These are phyloP conservation scores for Lepidostoma basale DNA, from an alignment of 1,140 invertebrate genomes.

Conservation along the genomic window DNA sequence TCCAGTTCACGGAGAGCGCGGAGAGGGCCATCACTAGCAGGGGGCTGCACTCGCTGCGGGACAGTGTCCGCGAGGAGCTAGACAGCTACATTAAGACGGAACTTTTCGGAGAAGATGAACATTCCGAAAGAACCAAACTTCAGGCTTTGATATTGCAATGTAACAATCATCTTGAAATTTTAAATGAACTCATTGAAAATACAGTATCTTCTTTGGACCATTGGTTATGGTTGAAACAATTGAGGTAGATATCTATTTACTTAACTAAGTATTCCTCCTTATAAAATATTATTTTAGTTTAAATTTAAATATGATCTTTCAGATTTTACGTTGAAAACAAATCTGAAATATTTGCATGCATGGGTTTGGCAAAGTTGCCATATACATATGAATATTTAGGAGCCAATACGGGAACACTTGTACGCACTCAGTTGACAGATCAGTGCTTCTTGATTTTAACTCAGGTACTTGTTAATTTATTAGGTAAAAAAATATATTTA, in stretches of 20 bases:
- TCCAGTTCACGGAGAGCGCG: conserved; percentile 81
- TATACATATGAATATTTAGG: conserved; percentile 99
- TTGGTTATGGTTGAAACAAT: conserved; percentile 95
- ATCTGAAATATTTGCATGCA: conserved; percentile 68
- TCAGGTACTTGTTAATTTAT: conserved; percentile 66
- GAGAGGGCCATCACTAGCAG: conserved; percentile 79
- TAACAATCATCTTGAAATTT: conserved; percentile 86
- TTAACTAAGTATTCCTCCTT: neutral
- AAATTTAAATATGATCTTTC: conserved; percentile 39
- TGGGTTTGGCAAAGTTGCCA: conserved; percentile 89
- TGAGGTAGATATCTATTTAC: conserved; percentile 68
- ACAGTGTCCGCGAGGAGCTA: conserved; percentile 53
- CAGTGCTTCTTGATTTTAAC: conserved; percentile 95
- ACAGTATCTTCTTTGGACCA: conserved; percentile 70
- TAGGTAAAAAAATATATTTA: neutral
- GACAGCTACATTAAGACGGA: conserved; percentile 52
- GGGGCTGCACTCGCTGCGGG: conserved; percentile 62
- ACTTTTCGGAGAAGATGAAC: conserved; percentile 49
- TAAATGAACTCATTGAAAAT: conserved; percentile 75
- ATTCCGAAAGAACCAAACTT: conserved; percentile 68
- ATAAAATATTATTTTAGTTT: neutral
- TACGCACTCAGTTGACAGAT: conserved; percentile 92
- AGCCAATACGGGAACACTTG: conserved; percentile 82
- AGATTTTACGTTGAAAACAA: conserved; percentile 64
- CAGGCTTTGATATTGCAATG: conserved; percentile 88